Percentiles rank a stretch among this genome's conserved stretches.
These are phyloP conservation scores for Aphelenchoides bicaudatus DNA, from an alignment of 2,888 invertebrate genomes.

Conservation along the genomic window DNA sequence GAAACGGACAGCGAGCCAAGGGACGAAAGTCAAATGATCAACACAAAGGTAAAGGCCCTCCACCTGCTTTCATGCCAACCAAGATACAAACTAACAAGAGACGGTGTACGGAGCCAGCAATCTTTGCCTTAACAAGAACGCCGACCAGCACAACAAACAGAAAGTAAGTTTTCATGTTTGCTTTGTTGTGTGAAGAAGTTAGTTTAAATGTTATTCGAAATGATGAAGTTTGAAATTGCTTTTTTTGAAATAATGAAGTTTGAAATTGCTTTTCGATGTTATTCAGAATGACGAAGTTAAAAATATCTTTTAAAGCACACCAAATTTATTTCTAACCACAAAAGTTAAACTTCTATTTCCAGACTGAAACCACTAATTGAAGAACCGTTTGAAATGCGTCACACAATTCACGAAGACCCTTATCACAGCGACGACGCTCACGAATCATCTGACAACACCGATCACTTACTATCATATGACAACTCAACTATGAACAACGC, in stretches of 20 bases:
- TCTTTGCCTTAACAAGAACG: conserved; percentile 29
- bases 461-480: background rate
- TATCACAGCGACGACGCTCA: conserved; percentile 4
- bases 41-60: conserved; percentile 22
- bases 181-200: too few relatives aligned
- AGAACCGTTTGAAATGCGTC: background rate
- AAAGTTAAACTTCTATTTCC: conserved; percentile 14
- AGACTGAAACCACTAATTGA: conserved; percentile 14
- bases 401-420: conserved; percentile 5
- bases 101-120: conserved; percentile 52
- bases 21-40: conserved; percentile 18
- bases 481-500: background rate
- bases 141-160: background rate
- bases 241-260: too few relatives aligned
- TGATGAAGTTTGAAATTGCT: too few relatives aligned
- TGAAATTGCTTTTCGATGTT: too few relatives aligned
- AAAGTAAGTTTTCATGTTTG: conserved; percentile 19
- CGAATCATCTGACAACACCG: conserved; percentile 5
- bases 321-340: background rate
- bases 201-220: too few relatives aligned
- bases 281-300: too few relatives aligned
- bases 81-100: conserved; percentile 33
- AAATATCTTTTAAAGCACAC: too few relatives aligned
- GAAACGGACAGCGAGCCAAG: conserved; percentile 32
- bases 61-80: conserved; percentile 31